Evolutionary conservation across 2,888 invertebrate genomes (phyloP).

Genomic region (Mimachlamys varia): DNA sequence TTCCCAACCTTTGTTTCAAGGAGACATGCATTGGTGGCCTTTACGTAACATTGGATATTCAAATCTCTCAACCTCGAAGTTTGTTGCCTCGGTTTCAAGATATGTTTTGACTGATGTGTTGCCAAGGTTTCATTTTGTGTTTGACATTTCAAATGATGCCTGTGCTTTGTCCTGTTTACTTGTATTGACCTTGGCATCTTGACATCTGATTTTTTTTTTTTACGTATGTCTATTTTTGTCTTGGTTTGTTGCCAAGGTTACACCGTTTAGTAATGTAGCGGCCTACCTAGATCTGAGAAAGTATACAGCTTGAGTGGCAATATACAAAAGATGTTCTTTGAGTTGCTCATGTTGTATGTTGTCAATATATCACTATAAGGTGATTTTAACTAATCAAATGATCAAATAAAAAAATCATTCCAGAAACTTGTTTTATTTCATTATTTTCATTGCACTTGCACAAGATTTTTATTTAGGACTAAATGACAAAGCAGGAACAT

Average conservation of each 20-base stretch:
- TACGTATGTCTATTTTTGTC: too few species aligned
- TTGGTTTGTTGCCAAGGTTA: neutral
- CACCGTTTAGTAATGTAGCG: neutral
- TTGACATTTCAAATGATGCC: neutral
- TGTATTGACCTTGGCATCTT: neutral
- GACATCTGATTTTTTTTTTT: neutral
- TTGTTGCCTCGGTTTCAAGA: too few species aligned
- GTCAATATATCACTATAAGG: neutral
- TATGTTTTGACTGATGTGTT: too few species aligned
- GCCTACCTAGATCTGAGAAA: neutral
- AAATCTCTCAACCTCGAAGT: too few species aligned
- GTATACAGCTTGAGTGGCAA: neutral
- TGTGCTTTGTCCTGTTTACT: neutral
- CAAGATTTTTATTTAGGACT: neutral
- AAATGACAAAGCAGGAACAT: too few species aligned
- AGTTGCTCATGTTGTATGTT: conserved; percentile 5
- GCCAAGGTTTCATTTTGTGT: neutral
- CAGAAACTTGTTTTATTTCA: neutral
- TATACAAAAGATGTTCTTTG: neutral
- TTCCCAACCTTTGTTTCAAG: too few species aligned
- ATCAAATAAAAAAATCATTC: neutral
- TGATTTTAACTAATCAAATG: conserved; percentile 34
- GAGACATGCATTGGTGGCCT: too few species aligned
- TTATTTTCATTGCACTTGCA: neutral
- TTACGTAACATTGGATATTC: too few species aligned